Evolutionary conservation across 1,140 invertebrate species (phyloP), one percentile per base, ranked within the genome.

Genomic region (Lasioglossum baleicum): DNA sequence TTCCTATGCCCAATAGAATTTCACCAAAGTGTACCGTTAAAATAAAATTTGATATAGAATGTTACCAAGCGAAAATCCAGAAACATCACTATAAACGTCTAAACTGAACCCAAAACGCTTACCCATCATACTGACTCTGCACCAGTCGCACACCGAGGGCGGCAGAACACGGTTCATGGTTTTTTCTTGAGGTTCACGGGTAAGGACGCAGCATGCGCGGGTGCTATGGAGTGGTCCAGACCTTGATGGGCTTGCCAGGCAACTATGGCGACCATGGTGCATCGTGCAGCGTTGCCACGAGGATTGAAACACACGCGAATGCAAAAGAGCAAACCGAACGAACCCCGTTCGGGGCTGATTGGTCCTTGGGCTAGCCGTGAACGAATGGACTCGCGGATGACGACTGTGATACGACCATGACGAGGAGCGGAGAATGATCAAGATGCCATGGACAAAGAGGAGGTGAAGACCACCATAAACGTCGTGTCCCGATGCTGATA

Each of bases 161-260:
- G 75, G 67, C 66, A 75, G 71, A 80, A 84, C 81, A 53, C 35
- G 66, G 66, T 60, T 48, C 56, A 31, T 71, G 83, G 75, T 86
- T 86, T 86, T 83, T 83, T 83, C 73, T 76, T 79, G 64, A 22
- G n/a, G 35, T 70, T 58, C 44, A 65, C 70, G 64, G 31, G 15
- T 20, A 56, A 56, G 56, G n/a, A n/a, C 56, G 17, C 56, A 58
- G 7, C 56, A 83, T 86, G 82, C 86, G 85, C 82, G 85, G 81
- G 85, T 86, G 84, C 85, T 42, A 65, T 70, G 13, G 53, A 68
- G 26, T 48, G 63, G 63, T 69, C 26, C 81, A 84, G 84, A 86
- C 84, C 84, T 85, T 77, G 84, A 83, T 78, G 81, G 84, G 80
- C 85, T 81, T 86, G 85, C 85, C 81, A 83, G 85, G 85, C 85